Percentiles rank a stretch among this genome's conserved stretches.
These are phyloP conservation scores for Malacoraja senta DNA, from an alignment of 2,797 vertebrate genomes.

Conservation along the genomic window DNA sequence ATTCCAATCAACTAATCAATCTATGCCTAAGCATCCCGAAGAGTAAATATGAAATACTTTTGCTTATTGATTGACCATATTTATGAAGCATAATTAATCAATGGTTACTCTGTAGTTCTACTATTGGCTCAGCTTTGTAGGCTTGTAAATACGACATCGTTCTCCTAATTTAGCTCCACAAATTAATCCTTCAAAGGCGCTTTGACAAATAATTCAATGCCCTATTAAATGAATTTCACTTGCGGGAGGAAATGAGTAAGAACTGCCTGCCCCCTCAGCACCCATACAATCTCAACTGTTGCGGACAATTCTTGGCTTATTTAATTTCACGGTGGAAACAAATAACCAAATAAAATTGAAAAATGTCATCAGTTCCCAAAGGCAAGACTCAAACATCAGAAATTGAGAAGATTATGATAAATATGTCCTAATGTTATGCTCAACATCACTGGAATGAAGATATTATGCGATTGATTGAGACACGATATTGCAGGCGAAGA, in stretches of 20 bases:
- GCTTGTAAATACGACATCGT: background rate
- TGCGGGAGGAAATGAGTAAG: background rate
- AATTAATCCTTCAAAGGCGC: background rate
- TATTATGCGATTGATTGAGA: background rate
- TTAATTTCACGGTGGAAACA: background rate
- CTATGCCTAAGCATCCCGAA: background rate
- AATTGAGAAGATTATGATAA: background rate
- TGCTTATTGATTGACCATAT: background rate
- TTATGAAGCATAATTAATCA: background rate
- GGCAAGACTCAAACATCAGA: background rate
- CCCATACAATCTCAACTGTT: background rate
- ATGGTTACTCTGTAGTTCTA: background rate
- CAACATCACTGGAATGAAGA: background rate
- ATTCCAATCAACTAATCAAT: slow-evolving; percentile 8
- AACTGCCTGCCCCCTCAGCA: background rate
- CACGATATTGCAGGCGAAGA: background rate
- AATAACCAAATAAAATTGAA: background rate
- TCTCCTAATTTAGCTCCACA: background rate
- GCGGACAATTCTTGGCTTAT: background rate
- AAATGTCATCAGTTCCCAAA: background rate
- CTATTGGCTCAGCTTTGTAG: background rate
- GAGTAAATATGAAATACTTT: slow-evolving; percentile 4
- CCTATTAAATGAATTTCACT: background rate
- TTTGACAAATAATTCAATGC: background rate
- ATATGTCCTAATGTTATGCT: background rate